Percentiles rank a stretch among this genome's conserved stretches.
Evolutionary conservation across 2,797 vertebrate genomes (phyloP).

Genomic region (Squalus acanthias): DNA sequence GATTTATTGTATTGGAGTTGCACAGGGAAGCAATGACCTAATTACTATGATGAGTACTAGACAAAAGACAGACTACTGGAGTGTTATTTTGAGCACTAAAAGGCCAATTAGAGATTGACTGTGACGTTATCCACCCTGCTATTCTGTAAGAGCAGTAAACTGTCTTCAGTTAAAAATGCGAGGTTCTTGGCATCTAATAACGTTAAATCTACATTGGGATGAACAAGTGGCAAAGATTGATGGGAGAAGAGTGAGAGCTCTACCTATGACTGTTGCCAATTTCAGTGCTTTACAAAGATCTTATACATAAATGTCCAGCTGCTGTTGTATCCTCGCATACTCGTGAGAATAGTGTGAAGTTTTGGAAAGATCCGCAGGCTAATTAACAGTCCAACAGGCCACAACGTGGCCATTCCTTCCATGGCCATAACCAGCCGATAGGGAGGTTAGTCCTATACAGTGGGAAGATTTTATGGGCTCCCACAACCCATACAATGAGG

Average conservation of each 20-base stretch:
- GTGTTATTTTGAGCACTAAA: background rate
- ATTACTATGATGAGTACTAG: background rate
- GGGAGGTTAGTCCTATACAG: too few species aligned
- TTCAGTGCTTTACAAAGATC: background rate
- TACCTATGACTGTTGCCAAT: background rate
- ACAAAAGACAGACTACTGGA: background rate
- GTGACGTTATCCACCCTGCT: background rate
- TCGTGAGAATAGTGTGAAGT: background rate
- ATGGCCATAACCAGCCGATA: background rate
- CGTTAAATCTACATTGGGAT: background rate
- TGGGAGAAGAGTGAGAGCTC: background rate
- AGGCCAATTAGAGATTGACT: background rate
- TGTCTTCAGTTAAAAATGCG: background rate
- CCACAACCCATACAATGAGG: too few species aligned
- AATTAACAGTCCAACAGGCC: background rate
- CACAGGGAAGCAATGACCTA: background rate
- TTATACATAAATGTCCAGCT: background rate
- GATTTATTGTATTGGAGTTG: background rate
- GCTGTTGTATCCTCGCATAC: background rate
- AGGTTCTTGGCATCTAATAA: background rate
- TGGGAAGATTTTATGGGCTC: background rate
- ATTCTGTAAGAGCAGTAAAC: background rate
- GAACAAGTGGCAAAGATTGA: background rate
- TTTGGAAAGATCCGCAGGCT: background rate
- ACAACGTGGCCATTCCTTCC: background rate